A percentile compares a stretch with the other conserved stretches of the same genome.
These are phyloP conservation scores for Pemphredon lugubris DNA, from an alignment of 2,888 invertebrate species.

Conservation along the genomic window DNA sequence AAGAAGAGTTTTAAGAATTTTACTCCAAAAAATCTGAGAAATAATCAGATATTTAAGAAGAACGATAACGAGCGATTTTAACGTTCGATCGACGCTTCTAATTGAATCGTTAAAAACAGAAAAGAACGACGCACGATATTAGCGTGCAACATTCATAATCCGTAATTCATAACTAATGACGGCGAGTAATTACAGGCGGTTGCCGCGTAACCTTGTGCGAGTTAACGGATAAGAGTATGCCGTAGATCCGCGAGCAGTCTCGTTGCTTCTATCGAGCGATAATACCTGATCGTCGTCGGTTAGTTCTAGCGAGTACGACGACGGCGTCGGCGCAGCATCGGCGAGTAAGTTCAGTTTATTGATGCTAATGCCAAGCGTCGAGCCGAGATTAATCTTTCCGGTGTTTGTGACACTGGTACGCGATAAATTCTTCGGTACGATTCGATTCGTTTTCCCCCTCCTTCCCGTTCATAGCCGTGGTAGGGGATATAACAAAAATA, in stretches of 20 bases:
- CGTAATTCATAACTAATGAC: conserved; percentile 36
- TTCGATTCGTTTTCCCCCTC: conserved; percentile 27
- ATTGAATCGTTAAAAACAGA: not conserved
- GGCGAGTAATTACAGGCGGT: conserved; percentile 38
- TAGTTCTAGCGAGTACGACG: conserved; percentile 40
- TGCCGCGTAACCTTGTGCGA: conserved; percentile 31
- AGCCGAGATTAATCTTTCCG: conserved; percentile 48
- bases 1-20: too few species aligned
- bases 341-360: conserved; percentile 40
- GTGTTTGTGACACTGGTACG: conserved; percentile 28
- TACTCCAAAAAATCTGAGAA: too few species aligned
- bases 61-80: too few species aligned
- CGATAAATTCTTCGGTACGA: conserved; percentile 8
- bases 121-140: not conserved
- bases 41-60: too few species aligned
- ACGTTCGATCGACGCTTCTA: too few species aligned
- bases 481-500: not conserved
- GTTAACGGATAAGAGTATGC: conserved; percentile 4
- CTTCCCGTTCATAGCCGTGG: too few species aligned
- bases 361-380: conserved; percentile 41
- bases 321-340: conserved; percentile 33
- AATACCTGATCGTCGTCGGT: conserved; percentile 40
- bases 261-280: conserved; percentile 25
- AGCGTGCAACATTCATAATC: not conserved
- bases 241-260: conserved; percentile 9